These are phyloP conservation scores for Drosophila merina DNA, from an alignment of 2,888 invertebrate genomes.

Conservation along the genomic window DNA sequence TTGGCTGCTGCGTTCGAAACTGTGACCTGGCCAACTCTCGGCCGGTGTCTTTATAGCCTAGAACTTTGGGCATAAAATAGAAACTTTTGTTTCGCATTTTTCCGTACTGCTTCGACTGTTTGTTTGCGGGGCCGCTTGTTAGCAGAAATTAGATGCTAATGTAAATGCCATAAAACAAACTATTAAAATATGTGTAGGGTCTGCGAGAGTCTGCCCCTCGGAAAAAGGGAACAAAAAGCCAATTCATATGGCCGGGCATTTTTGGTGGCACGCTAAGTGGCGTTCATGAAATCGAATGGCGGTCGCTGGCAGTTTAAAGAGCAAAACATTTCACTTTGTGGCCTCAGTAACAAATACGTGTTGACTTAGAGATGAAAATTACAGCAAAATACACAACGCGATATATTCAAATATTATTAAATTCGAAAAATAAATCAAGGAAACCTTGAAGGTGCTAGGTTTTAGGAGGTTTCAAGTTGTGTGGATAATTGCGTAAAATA, in stretches of 20 bases:
- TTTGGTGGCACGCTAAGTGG: conserved; percentile 74
- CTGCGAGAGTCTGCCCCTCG: not conserved
- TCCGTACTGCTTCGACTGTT: conserved; percentile 20
- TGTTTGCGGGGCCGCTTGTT: conserved; percentile 60
- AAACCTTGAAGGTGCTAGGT: no score
- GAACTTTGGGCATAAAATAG: conserved; percentile 77
- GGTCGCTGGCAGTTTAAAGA: conserved; percentile 64
- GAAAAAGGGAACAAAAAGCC: conserved; percentile 68
- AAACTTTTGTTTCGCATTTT: conserved; percentile 71
- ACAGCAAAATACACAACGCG: not conserved
- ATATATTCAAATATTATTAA: not conserved
- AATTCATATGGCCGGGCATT: conserved; percentile 62
- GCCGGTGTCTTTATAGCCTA: conserved; percentile 72
- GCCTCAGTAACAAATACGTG: not conserved
- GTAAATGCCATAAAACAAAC: conserved; percentile 80
- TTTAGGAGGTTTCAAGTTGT: no score
- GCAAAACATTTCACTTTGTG: conserved; percentile 74
- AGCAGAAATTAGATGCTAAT: conserved; percentile 80
- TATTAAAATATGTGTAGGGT: conserved; percentile 70
- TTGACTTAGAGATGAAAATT: not conserved
- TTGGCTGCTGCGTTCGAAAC: conserved; percentile 42
- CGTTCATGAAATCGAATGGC: conserved; percentile 78
- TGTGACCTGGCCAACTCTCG: conserved; percentile 64
- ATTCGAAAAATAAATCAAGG: not conserved
- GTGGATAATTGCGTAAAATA: no score